phyloP scores from a whole-genome alignment of 37 sponge, comb jelly and placozoan genomes.

The Petrosia ficiformis region DNA sequence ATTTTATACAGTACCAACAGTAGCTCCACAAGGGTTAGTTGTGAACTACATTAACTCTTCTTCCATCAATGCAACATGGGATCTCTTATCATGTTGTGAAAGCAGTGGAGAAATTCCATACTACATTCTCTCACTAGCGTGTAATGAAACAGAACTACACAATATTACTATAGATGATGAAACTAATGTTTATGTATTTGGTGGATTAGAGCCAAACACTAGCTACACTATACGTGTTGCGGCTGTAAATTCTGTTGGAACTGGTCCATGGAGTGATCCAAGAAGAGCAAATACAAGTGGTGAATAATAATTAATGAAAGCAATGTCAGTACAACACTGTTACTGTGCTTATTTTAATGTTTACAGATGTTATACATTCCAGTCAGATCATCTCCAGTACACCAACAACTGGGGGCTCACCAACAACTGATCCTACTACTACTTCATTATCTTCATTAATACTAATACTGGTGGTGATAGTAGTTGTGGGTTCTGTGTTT shows the following conservation, averaged over 20 bases:
- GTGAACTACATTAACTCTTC: not conserved
- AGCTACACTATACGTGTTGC: not conserved
- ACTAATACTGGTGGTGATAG: too few species aligned
- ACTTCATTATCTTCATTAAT: too few species aligned
- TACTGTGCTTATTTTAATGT: too few species aligned
- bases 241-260: not conserved
- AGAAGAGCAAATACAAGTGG: not conserved
- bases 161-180: not conserved
- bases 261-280: not conserved
- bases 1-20: too few species aligned
- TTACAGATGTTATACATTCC: too few species aligned
- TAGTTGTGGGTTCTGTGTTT: too few species aligned
- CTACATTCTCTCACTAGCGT: not conserved
- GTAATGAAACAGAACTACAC: not conserved
- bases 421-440: too few species aligned
- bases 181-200: not conserved
- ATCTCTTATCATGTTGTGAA: not conserved
- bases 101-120: not conserved
- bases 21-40: too few species aligned
- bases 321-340: too few species aligned
- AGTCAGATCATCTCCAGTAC: too few species aligned
- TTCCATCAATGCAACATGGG: not conserved
- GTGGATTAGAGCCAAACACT: not conserved
- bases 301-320: too few species aligned
- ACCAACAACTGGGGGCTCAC: too few species aligned